These are phyloP conservation scores for Hermaeophaga mercurialis DNA, from an alignment of 2,888 invertebrate genomes.

Conservation along the genomic window DNA sequence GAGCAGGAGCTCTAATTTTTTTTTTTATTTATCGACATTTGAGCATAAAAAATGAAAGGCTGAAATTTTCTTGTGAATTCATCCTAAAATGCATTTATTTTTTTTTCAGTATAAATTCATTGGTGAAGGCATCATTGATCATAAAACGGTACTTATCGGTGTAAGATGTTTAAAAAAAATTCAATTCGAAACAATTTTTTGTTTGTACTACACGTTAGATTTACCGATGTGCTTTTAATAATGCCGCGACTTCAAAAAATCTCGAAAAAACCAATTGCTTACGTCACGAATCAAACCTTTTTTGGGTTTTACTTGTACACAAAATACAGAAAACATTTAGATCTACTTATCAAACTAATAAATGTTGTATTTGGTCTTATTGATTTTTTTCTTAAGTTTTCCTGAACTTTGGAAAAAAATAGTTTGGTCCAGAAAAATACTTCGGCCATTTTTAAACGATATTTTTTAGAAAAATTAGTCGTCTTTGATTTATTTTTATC, in stretches of 20 bases:
- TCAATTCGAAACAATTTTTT: background rate
- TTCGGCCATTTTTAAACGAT: too few species aligned
- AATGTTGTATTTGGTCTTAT: too few species aligned
- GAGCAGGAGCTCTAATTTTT: too few species aligned
- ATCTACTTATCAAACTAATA: too few species aligned
- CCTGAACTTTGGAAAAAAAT: too few species aligned
- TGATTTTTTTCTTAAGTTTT: too few species aligned
- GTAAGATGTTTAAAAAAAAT: constrained; percentile 31
- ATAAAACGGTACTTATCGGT: constrained; percentile 49
- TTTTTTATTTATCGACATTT: too few species aligned
- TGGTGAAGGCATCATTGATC: constrained; percentile 52
- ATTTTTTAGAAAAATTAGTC: too few species aligned
- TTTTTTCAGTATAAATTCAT: constrained; percentile 55
- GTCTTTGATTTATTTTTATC: too few species aligned
- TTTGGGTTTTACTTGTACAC: background rate
- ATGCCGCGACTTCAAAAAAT: constrained; percentile 3
- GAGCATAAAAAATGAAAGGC: too few species aligned
- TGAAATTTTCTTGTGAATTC: too few species aligned
- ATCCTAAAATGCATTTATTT: constrained; percentile 43
- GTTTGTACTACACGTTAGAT: background rate
- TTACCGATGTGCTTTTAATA: constrained; percentile 2
- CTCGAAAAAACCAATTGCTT: constrained; percentile 3
- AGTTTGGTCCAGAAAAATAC: too few species aligned
- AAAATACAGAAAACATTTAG: background rate
- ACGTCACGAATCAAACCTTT: background rate